A percentile compares a stretch with the other conserved stretches of the same genome.
phyloP scores from a whole-genome alignment of 2,888 invertebrate genomes.

The Andrena dorsata region DNA sequence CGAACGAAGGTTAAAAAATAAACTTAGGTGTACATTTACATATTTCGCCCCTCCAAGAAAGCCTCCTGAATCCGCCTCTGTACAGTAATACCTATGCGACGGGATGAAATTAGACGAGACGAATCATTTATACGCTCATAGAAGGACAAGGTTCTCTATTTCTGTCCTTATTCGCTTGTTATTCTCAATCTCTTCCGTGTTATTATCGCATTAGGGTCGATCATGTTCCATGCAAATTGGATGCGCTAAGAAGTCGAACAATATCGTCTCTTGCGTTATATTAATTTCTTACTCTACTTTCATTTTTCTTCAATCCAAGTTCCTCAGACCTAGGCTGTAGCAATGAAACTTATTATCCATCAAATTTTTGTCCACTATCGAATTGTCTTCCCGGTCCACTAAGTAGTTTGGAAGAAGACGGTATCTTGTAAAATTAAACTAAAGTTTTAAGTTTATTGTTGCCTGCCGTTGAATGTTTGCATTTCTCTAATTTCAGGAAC shows the following conservation, averaged over 20 bases:
- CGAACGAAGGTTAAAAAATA: too few relatives aligned
- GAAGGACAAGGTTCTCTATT: slow-evolving; percentile 38
- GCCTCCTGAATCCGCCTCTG: too few relatives aligned
- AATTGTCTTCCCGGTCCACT: too few relatives aligned
- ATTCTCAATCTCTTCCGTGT: slow-evolving; percentile 13
- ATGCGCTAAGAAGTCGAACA: not conserved
- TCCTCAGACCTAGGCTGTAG: not conserved
- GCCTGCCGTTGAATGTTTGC: too few relatives aligned
- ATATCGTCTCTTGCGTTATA: not conserved
- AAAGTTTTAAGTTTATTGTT: not conserved
- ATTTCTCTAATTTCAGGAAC: slow-evolving; percentile 88
- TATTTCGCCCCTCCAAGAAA: not conserved
- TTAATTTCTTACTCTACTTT: not conserved
- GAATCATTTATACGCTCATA: not conserved
- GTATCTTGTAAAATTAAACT: too few relatives aligned
- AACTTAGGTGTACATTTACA: too few relatives aligned
- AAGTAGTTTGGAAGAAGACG: too few relatives aligned
- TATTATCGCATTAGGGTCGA: slow-evolving; percentile 12
- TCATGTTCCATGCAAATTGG: not conserved
- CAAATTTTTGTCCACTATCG: too few relatives aligned
- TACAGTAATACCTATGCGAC: not conserved
- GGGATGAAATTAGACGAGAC: not conserved
- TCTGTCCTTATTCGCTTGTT: slow-evolving; percentile 5
- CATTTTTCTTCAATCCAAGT: not conserved
- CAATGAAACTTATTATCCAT: too few relatives aligned